Evolutionary conservation across 1,140 invertebrate genomes (phyloP), one percentile per base, ranked within the genome.

Genomic region (Pachyrhynchus sulphureomaculatus): DNA sequence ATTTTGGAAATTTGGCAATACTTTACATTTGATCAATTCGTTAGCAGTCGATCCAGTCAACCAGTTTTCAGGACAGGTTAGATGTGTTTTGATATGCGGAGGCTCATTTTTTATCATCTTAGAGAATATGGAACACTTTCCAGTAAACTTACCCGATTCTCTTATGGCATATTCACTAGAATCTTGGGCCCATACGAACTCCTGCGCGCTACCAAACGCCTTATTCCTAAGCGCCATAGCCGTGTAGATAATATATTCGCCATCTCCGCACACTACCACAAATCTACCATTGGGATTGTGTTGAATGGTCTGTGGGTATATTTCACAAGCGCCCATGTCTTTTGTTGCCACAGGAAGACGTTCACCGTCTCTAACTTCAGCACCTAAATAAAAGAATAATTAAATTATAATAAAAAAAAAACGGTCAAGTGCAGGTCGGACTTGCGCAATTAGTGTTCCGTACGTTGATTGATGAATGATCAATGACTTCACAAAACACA

Each of bases 211-310:
- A 2, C 98, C 98, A 77, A 99, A 99, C 9, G 95, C 95, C 77
- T 99, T 99, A 76, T 99, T 99, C 39, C 98, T 84, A 29, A 99
- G 80, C 0, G 96, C 96, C 94, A 99, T 98, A 0, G 97, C 95
- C 0, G 98, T 99, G 77, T 99, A 99, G 67, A 99, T 98, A 12
- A 99, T 99, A 76, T 98, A 99, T 76, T 99, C 98, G 0, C 97
- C 98, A 79, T 99, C 98, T 8, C 98, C 98, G 78, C 98, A 99
- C 6, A 99, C 96, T 3, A 98, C 97, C 1, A 99, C 90, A 80
- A 99, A 99, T 42, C 96, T 86, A 37, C 98, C 98, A 79, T 99
- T 99, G 0, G 96, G 95, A 81, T 98, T 99, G 73, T 99, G 98
- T 17, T 93, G 90, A 64, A 99, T 95, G 0, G 92, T 98, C 76